Evolutionary conservation across 2,113 vertebrate species (phyloP), one percentile per base, ranked within the genome.

Genomic region (Eudyptes chrysolophus): DNA sequence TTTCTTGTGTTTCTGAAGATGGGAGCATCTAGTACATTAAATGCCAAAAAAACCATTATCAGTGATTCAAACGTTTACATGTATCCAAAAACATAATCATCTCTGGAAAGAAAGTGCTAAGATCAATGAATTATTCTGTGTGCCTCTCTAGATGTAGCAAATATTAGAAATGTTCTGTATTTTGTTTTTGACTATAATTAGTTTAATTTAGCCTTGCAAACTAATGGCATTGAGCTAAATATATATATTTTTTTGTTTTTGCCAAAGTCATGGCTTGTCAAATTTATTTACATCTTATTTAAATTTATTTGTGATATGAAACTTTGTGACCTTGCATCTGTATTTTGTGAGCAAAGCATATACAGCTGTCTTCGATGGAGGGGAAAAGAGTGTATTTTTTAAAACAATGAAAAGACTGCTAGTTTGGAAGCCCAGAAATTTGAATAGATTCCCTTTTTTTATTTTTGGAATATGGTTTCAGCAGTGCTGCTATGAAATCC

Each of bases 101-200:
- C 98, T 99, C 99, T 98, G 98, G 94, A 97, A 97, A 98, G 95
- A 97, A 98, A 98, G 94, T 98, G 98, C 98, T 98, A 97, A 98
- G 97, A 97, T 98, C 97, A 98, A 96, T 98, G 98, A 98, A 97
- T 96, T 97, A 98, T 98, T 98, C 98, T 98, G 96, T 98, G 98
- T 98, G 98, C 98, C 99, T 99, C 98, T 98, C 98, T 98, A 98
- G 97, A 98, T 98, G 99, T 99, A 99, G 99, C 99, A 98, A 96
- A 94, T 98, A 97, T 95, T 99, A 98, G 98, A 98, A 97, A 98
- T 92, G 96, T 98, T 98, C 96, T 98, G 97, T 99, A 98, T 98
- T 98, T 98, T 98, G 97, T 99, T 98, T 98, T 98, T 98, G 98
- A 98, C 98, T 98, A 97, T 98, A 98, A 96, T 96, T 98, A 98